Base-by-base conservation (phyloP, 2,113 vertebrate genomes). In the Setophaga petechia region DNA sequence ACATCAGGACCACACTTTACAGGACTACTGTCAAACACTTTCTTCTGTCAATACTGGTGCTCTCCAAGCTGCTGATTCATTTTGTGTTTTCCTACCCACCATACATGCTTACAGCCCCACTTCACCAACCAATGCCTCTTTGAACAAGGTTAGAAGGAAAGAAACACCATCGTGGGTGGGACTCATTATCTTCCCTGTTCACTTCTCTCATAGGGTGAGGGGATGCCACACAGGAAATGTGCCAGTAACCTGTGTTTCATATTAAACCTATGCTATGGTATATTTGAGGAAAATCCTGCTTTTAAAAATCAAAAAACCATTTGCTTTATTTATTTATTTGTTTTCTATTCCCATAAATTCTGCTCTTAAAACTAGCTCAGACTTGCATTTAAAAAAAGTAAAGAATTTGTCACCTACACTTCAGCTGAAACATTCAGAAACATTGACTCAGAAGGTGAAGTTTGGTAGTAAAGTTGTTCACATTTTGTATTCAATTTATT, bases 141-240 rank as follows among this genome's bases (percentile, higher is more conserved):
- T 61, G 57, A 58, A 39, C 7, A 55, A 28, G 16, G 2, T 5
- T 39, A 65, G 46, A 65, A 30, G 22, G 28, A 74, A 84, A 75
- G 61, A 79, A 65, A 59, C 24, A 25, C 8, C 7, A 49, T 41
- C 4, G 25, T 1, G 2, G 6, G 4, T 30, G 15, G 15, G n/a
- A 25, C 46, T 31, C 24, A 9, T 19, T 30, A 27, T 11, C 17
- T 27, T 55, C 24, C 22, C 43, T 55, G 11, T 35, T 46, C 8
- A 19, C 18, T 62, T 88, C 41, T 68, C 66, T 80, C 46, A 9
- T 2, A 31, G 22, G 10, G 7, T 74, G 46, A 47, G 12, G 39
- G 7, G 5, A 49, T 17, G 31, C 23, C 20, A 54, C 0, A 1
- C 8, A 21, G 46, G n/a, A 75, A 61, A 71, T 4, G 2, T 0